These are phyloP conservation scores for Scelioninae gen. 1 DNA, from an alignment of 2,888 invertebrate genomes.

Conservation along the genomic window DNA sequence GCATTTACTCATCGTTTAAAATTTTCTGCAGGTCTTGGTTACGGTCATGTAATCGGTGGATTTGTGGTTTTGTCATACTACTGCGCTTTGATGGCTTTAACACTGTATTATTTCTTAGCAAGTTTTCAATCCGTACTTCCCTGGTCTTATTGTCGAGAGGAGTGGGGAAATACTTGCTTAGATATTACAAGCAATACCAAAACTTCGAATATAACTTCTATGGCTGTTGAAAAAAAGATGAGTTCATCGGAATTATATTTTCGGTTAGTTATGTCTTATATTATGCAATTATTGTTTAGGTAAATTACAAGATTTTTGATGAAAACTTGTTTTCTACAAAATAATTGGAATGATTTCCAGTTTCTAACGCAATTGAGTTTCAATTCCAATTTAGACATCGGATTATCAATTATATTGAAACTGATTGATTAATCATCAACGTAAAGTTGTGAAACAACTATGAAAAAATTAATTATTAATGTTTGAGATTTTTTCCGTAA, in stretches of 20 bases:
- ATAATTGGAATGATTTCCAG: no score
- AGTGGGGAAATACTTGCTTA: constrained; percentile 78
- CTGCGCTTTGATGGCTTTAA: constrained; percentile 84
- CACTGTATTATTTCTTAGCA: constrained; percentile 84
- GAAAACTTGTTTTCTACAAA: no score
- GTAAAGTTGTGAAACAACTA: no score
- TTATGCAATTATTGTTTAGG: neutral
- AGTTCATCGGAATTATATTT: constrained; percentile 70
- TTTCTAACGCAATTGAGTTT: no score
- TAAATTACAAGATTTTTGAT: no score
- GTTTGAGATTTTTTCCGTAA: no score
- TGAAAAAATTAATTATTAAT: no score
- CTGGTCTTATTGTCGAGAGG: constrained; percentile 84
- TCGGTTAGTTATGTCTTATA: constrained; percentile 19
- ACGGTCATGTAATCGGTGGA: constrained; percentile 84
- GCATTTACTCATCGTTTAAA: no score
- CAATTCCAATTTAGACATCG: no score
- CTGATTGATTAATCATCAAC: no score
- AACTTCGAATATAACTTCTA: neutral
- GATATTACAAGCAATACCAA: constrained; percentile 22
- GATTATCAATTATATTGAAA: no score
- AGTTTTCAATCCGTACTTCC: constrained; percentile 84
- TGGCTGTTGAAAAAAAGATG: constrained; percentile 18
- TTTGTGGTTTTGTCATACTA: constrained; percentile 85
- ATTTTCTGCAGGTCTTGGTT: constrained; percentile 82